A percentile compares a stretch with the other conserved stretches of the same genome.
These are phyloP conservation scores for Semaprochilodus insignis DNA, from an alignment of 2,797 vertebrate genomes.

Conservation along the genomic window DNA sequence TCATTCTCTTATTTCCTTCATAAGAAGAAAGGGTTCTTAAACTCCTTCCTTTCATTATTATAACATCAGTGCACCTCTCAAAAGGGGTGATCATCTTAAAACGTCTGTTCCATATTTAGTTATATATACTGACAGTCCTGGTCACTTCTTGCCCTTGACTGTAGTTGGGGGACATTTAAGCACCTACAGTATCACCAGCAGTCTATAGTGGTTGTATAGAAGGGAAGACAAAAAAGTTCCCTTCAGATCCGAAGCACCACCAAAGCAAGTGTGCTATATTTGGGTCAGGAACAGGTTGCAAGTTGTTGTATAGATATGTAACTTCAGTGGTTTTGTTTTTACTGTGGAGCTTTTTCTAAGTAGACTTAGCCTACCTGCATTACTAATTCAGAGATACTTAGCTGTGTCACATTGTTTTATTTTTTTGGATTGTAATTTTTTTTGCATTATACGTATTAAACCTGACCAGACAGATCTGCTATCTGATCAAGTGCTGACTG, in stretches of 20 bases:
- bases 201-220: not conserved
- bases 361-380: no score
- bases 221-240: not conserved
- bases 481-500: no score
- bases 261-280: not conserved
- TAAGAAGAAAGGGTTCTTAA: no score
- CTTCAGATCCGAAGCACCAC: not conserved
- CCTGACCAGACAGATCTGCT: no score
- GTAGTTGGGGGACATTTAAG: not conserved
- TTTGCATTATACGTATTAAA: no score
- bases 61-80: not conserved
- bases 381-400: no score
- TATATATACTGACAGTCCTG: not conserved
- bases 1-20: no score
- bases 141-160: not conserved
- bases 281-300: not conserved
- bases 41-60: no score
- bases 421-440: no score
- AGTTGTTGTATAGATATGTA: not conserved
- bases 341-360: no score
- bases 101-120: not conserved
- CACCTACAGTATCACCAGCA: not conserved
- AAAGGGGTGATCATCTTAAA: not conserved
- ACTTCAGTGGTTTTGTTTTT: not conserved
- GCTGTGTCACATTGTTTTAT: no score